Evolutionary conservation across 2,888 invertebrate species (phyloP), one percentile per base, ranked within the genome.

Genomic region (Apotomis turbidana): DNA sequence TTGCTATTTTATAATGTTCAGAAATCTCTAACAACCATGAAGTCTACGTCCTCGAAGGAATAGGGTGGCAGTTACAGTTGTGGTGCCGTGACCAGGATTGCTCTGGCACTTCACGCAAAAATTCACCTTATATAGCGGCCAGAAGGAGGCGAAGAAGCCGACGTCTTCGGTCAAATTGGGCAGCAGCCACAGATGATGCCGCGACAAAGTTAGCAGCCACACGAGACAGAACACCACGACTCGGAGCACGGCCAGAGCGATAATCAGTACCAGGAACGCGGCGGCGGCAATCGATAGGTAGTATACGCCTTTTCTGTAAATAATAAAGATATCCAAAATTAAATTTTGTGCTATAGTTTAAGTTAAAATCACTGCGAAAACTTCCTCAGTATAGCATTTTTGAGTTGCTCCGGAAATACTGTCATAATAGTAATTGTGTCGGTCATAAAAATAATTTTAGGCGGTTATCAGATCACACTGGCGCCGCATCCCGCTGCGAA

Each of bases 161-260:
- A 99, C 99, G 86, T 99, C 99, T 90, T 99, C 99, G 0, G 99
- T 99, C 58, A 99, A 94, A 93, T 99, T 99, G n/a, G 99, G 99
- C 81, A 99, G 95, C 76, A 99, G 95, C 99, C 99, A 99, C 77
- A 99, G 95, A 86, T 99, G 98, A 88, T 99, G 97, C 81, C 97
- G 95, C 5, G 99, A 97, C 74, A 97, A 94, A 0, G 98, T 97
- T 13, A 97, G 80, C 9, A 96, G 85, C 99, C 99, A 99, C 27
- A 99, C 95, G 8, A 97, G 84, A 79, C 97, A 97, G 93, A 99
- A 99, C 66, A 99, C 95, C 71, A 99, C 96, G 75, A 98, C 94
- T 68, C 99, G 96, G 36, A 99, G 94, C 38, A 99, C 95, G 13
- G 98, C 98, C 85, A 99, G 93, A 12, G 96, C 96, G 79, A 99